Percentiles rank a stretch among this genome's conserved stretches.
Conservation (phyloP, 2,113 vertebrate genomes). For the Heteronetta atricapilla region DNA sequence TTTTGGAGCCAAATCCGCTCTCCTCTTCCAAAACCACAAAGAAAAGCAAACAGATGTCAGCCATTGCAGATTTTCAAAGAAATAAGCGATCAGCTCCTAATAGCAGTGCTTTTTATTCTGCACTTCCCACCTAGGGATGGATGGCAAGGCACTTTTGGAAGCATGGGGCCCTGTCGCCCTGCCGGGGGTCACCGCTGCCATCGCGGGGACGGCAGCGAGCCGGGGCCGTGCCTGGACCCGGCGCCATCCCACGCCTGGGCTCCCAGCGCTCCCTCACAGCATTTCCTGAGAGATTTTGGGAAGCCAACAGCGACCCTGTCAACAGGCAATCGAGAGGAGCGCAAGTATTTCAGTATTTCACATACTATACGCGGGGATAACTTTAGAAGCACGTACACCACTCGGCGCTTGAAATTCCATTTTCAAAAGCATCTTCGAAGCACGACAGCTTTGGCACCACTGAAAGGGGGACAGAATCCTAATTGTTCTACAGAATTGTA, state of each 20-base stretch:
- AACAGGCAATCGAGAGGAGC: background rate
- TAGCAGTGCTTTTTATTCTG: background rate
- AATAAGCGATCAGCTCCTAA: background rate
- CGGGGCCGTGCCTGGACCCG: background rate
- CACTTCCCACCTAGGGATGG: background rate
- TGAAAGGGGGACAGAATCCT: background rate
- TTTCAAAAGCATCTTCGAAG: constrained; percentile 33
- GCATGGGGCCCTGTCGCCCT: background rate
- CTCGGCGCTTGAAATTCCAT: background rate
- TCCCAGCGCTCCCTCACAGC: background rate
- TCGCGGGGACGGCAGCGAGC: rapidly evolving
- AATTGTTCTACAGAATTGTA: background rate
- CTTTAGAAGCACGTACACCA: constrained; percentile 3
- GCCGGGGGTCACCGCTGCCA: background rate
- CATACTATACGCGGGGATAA: background rate
- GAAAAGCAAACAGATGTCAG: constrained; percentile 69
- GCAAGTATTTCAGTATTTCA: background rate
- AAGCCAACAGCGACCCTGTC: constrained; percentile 1
- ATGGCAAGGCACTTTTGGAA: background rate
- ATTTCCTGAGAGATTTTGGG: background rate
- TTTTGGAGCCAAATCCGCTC: constrained; percentile 56
- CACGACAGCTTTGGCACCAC: background rate
- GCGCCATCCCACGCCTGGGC: background rate
- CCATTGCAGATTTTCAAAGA: constrained; percentile 21
- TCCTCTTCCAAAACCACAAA: constrained; percentile 62